Conservation (phyloP, 2,113 vertebrate genomes). For the Rattus rattus region DNA sequence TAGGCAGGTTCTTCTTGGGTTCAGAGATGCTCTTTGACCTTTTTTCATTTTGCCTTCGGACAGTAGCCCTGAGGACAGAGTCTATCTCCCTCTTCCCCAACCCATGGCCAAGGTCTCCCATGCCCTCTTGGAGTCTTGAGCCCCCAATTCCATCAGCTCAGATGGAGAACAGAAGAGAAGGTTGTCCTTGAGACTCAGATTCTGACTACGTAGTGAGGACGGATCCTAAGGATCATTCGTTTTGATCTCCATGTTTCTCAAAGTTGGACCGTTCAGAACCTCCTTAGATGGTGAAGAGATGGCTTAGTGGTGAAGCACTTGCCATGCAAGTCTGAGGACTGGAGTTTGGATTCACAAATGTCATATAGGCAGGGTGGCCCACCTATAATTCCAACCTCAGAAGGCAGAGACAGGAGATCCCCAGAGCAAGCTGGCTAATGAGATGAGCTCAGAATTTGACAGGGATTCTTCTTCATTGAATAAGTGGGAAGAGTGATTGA, state of each 20-base stretch:
- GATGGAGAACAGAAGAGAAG: neutral
- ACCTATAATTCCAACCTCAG: neutral
- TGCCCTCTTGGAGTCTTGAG: neutral
- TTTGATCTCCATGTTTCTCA: neutral
- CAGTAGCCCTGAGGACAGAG: neutral
- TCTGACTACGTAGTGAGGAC: neutral
- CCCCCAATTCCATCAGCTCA: neutral
- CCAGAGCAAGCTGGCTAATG: neutral
- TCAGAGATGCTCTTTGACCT: neutral
- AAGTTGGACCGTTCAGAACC: neutral
- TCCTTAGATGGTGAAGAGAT: neutral
- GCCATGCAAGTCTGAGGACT: neutral
- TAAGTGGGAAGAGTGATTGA: neutral
- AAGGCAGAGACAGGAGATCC: neutral
- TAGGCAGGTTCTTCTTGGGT: neutral
- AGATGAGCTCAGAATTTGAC: neutral
- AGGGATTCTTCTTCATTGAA: neutral
- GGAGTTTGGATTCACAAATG: neutral
- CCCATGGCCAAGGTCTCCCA: rapidly evolving
- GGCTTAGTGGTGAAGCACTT: too few relatives aligned
- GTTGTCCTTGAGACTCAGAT: neutral
- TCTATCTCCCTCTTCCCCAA: neutral
- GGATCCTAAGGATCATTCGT: neutral
- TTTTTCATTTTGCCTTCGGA: neutral
- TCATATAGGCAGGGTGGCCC: too few relatives aligned